Evolutionary conservation across 2,113 vertebrate genomes (phyloP).

Genomic region (Prunella himalayana): DNA sequence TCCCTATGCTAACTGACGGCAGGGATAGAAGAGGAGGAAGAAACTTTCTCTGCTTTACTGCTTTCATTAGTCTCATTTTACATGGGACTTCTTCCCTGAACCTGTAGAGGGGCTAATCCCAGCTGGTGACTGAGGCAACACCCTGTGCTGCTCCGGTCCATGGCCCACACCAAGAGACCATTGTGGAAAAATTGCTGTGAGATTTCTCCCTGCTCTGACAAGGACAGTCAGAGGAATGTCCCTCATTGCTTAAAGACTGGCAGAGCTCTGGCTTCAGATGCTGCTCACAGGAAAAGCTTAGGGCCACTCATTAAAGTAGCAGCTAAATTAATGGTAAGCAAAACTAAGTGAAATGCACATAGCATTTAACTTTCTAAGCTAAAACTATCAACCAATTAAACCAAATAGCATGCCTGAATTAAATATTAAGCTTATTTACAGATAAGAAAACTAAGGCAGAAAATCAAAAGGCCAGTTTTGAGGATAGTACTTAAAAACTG

Average conservation of each 20-base stretch:
- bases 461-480: not conserved
- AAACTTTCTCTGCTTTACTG: constrained; percentile 42
- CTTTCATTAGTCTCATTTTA: constrained; percentile 26
- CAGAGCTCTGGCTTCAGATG: not conserved
- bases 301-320: constrained; percentile 1
- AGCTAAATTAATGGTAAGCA: constrained; percentile 16
- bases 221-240: not conserved
- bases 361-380: constrained; percentile 22
- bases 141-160: not conserved
- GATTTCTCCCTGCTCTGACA: not conserved
- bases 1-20: constrained; percentile 42
- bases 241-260: not conserved
- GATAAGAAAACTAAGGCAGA: not conserved
- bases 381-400: constrained; percentile 33
- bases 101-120: not conserved
- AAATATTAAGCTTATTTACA: constrained; percentile 46
- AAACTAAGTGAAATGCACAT: constrained; percentile 10
- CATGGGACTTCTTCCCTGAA: not conserved
- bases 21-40: constrained; percentile 2
- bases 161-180: not conserved
- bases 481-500: not conserved
- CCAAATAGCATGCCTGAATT: not conserved
- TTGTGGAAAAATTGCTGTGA: not conserved
- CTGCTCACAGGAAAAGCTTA: not conserved
- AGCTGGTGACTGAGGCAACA: not conserved